phyloP scores from a whole-genome alignment of 2,113 vertebrate genomes.

The Scophthalmus maximus region DNA sequence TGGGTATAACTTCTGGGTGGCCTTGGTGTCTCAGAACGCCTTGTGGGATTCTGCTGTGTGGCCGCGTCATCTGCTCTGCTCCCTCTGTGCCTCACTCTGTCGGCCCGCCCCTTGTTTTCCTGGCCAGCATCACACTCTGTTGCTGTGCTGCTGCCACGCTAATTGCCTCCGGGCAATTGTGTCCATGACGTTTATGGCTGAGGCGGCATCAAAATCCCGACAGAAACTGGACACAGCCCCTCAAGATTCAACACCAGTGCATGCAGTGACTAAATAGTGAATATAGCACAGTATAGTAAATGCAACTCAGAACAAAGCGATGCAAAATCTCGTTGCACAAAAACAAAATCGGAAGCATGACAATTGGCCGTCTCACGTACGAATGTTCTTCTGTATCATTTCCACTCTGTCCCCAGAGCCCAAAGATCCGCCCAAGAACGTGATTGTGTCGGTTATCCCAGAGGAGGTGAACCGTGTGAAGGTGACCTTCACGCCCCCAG shows the following conservation, averaged over 20 bases:
- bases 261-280: neutral
- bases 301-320: neutral
- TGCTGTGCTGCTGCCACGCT: neutral
- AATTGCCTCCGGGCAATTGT: neutral
- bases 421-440: constrained; percentile 92
- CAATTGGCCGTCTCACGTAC: neutral
- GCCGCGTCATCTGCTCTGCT: neutral
- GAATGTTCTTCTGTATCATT: constrained; percentile 1
- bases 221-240: neutral
- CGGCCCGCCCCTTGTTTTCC: neutral
- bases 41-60: no score
- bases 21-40: neutral
- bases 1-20: neutral
- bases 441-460: constrained; percentile 89
- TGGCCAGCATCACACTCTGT: neutral
- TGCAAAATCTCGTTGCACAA: neutral
- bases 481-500: constrained; percentile 91
- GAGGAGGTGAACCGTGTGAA: constrained; percentile 91
- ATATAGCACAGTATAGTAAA: neutral
- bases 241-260: neutral
- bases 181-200: neutral
- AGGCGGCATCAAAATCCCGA: neutral
- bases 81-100: neutral
- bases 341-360: neutral
- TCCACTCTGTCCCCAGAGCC: constrained; percentile 84